A percentile compares a stretch with the other conserved stretches of the same genome.
Evolutionary conservation across 1,140 invertebrate genomes (phyloP).

Genomic region (Drosophila truncata): DNA sequence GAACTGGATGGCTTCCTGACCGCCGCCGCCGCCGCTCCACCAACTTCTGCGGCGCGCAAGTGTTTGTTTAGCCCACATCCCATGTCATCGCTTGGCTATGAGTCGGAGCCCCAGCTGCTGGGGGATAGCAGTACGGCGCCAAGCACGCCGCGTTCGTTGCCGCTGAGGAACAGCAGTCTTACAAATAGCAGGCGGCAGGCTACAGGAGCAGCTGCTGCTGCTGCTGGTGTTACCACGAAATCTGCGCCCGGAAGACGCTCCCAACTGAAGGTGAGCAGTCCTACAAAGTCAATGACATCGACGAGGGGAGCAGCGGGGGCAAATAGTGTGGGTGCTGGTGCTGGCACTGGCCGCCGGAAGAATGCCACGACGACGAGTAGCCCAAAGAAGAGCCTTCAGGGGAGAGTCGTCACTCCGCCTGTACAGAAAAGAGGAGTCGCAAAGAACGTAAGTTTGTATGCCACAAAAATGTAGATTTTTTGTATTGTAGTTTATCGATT

Average conservation of each 20-base stretch:
- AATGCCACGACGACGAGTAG: not conserved
- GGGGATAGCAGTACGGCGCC: slow-evolving; percentile 5
- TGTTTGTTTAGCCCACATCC: slow-evolving; percentile 44
- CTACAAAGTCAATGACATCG: not conserved
- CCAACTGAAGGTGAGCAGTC: not conserved
- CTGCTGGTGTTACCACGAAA: not conserved
- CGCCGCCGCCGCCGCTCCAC: not conserved
- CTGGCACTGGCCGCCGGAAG: not conserved
- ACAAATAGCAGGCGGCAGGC: slow-evolving; percentile 29
- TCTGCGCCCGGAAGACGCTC: not conserved
- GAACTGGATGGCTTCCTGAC: slow-evolving; percentile 7
- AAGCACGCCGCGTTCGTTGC: slow-evolving; percentile 39
- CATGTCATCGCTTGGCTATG: not conserved
- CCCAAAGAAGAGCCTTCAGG: not conserved
- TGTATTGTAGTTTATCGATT: not conserved
- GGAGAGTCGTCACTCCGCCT: not conserved
- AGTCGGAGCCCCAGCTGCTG: slow-evolving; percentile 33
- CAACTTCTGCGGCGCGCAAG: slow-evolving; percentile 39
- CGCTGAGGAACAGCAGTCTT: slow-evolving; percentile 39
- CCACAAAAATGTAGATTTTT: not conserved
- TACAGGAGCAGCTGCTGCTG: not conserved
- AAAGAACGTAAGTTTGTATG: slow-evolving; percentile 1
- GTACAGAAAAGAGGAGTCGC: not conserved
- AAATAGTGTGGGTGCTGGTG: too few species aligned
- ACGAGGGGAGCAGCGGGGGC: not conserved